Evolutionary conservation across 2,113 vertebrate species (phyloP).

Genomic region (Mesocricetus auratus): DNA sequence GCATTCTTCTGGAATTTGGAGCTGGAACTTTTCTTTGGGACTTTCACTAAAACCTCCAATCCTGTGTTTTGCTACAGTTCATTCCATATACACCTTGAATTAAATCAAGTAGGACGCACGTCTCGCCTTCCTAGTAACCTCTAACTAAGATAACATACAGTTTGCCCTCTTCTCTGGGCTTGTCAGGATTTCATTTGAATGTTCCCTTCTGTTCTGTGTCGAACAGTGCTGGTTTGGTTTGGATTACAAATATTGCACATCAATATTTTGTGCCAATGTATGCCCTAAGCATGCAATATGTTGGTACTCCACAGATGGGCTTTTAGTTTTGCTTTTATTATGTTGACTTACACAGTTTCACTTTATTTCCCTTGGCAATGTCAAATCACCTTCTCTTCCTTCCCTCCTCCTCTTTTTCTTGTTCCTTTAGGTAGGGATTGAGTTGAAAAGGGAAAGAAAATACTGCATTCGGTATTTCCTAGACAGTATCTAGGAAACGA

Average conservation of each 20-base stretch:
- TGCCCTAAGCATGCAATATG: slow-evolving; percentile 45
- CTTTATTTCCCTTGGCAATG: slow-evolving; percentile 51
- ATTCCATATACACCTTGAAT: neutral
- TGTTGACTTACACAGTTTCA: slow-evolving; percentile 37
- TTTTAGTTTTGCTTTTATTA: slow-evolving; percentile 28
- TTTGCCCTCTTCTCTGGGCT: neutral
- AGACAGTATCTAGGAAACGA: neutral
- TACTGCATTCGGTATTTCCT: slow-evolving; percentile 6
- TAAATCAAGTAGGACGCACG: neutral
- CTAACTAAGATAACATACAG: neutral
- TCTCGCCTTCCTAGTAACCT: neutral
- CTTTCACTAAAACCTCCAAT: neutral
- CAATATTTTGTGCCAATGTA: slow-evolving; percentile 33
- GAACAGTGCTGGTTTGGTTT: neutral
- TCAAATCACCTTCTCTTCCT: neutral
- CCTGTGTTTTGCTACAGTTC: slow-evolving; percentile 7
- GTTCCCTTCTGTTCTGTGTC: neutral
- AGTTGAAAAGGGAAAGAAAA: slow-evolving; percentile 29
- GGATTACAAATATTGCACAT: slow-evolving; percentile 9
- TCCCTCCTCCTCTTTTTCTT: neutral
- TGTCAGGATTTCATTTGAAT: neutral
- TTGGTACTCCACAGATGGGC: slow-evolving; percentile 1
- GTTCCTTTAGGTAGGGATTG: neutral
- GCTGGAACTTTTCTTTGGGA: slow-evolving; percentile 19
- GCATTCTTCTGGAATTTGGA: neutral